A percentile compares a stretch with the other conserved stretches of the same genome.
Conservation (phyloP, 1,140 invertebrate genomes). For the Lasaia peninsularis region DNA sequence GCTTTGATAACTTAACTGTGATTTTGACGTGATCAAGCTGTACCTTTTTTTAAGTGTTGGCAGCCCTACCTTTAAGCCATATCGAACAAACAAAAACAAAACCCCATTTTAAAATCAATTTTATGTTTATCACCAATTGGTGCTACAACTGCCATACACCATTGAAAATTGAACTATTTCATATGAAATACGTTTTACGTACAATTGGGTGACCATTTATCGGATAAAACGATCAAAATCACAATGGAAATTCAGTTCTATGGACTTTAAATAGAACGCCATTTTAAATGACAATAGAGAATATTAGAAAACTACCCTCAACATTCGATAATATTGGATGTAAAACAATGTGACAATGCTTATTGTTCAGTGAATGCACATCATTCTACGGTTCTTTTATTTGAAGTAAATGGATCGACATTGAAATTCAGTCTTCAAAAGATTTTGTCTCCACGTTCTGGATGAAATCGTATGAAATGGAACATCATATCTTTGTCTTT, state of each 20-base stretch:
- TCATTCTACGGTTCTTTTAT: slow-evolving; percentile 1
- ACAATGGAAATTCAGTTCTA: neutral
- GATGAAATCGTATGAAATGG: neutral
- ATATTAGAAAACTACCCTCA: slow-evolving; percentile 2
- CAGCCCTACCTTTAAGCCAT: neutral
- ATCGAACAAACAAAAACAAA: neutral
- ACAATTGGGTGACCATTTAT: slow-evolving; percentile 20
- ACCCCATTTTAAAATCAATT: slow-evolving; percentile 13
- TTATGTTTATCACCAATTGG: slow-evolving; percentile 30
- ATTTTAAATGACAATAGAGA: neutral
- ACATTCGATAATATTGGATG: slow-evolving; percentile 6
- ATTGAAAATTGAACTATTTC: slow-evolving; percentile 26
- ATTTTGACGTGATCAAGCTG: too few species aligned
- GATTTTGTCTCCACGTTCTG: neutral
- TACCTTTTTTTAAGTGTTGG: too few species aligned
- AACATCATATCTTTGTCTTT: too few species aligned
- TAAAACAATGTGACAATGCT: slow-evolving; percentile 6
- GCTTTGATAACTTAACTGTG: too few species aligned
- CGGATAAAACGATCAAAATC: slow-evolving; percentile 5
- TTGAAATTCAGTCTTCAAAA: neutral
- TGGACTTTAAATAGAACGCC: neutral
- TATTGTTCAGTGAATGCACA: neutral
- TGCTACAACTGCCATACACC: slow-evolving; percentile 23
- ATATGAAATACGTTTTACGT: slow-evolving; percentile 21
- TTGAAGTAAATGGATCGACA: neutral